Evolutionary conservation across 35 echinoderm and acorn worm genomes (phyloP).

Genomic region (Anneissia japonica): DNA sequence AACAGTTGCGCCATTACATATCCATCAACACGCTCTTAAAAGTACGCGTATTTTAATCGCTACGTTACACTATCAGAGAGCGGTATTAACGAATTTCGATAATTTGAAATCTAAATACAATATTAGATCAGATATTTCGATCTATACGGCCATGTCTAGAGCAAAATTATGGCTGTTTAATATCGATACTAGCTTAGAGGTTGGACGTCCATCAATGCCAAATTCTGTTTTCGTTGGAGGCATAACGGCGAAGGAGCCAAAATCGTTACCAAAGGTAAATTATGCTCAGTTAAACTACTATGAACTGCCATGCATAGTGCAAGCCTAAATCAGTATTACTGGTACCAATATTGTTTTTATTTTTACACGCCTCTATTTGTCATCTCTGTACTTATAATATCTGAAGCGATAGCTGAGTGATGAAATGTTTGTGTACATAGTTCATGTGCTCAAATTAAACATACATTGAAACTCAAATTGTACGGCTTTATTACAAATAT

Average conservation of each 20-base stretch:
- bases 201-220: neutral
- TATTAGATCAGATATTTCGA: neutral
- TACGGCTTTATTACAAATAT: too few relatives aligned
- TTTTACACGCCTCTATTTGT: too few relatives aligned
- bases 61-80: neutral
- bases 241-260: neutral
- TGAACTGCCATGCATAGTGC: too few relatives aligned
- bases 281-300: too few relatives aligned
- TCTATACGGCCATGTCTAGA: neutral
- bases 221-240: conserved; percentile 7
- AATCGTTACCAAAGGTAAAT: neutral
- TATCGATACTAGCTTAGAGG: neutral
- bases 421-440: too few relatives aligned
- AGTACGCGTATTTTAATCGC: neutral
- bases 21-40: neutral
- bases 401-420: too few relatives aligned
- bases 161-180: neutral
- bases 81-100: neutral
- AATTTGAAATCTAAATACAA: neutral
- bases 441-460: too few relatives aligned
- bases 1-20: neutral
- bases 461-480: too few relatives aligned
- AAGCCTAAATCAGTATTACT: too few relatives aligned
- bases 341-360: too few relatives aligned
- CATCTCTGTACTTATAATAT: too few relatives aligned